Conservation (phyloP, 2,888 invertebrate genomes). For the Rhogogaster chlorosoma region DNA sequence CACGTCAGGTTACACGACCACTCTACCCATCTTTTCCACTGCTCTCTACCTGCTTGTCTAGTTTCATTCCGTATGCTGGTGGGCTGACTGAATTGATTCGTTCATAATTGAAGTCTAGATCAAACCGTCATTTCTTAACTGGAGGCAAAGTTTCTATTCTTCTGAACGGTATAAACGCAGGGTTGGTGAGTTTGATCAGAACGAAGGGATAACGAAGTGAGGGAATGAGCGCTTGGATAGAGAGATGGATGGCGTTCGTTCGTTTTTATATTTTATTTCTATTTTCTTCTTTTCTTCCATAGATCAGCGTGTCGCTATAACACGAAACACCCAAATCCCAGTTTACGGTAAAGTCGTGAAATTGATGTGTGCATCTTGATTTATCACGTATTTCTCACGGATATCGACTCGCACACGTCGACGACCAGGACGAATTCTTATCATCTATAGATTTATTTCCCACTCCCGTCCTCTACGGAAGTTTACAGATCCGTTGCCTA, state of each 20-base stretch:
- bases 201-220: not conserved
- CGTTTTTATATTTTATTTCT: slow-evolving; percentile 20
- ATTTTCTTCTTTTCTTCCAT: not conserved
- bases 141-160: not conserved
- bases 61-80: not conserved
- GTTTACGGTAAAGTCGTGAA: not conserved
- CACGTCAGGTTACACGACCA: slow-evolving; percentile 16
- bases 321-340: slow-evolving; percentile 14
- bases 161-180: not conserved
- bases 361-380: slow-evolving; percentile 29
- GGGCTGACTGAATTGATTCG: not conserved
- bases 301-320: slow-evolving; percentile 1
- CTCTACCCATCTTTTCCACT: not conserved
- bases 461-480: not conserved
- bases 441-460: slow-evolving; percentile 13
- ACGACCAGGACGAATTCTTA: not conserved
- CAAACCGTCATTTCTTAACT: not conserved
- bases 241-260: not conserved
- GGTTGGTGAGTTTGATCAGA: not conserved
- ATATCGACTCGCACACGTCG: not conserved
- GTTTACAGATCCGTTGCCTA: not conserved
- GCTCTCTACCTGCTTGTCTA: not conserved
- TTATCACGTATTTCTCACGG: not conserved
- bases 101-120: not conserved
- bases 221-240: not conserved